These are phyloP conservation scores for Hyles euphorbiae DNA, from an alignment of 1,140 invertebrate species.

Conservation along the genomic window DNA sequence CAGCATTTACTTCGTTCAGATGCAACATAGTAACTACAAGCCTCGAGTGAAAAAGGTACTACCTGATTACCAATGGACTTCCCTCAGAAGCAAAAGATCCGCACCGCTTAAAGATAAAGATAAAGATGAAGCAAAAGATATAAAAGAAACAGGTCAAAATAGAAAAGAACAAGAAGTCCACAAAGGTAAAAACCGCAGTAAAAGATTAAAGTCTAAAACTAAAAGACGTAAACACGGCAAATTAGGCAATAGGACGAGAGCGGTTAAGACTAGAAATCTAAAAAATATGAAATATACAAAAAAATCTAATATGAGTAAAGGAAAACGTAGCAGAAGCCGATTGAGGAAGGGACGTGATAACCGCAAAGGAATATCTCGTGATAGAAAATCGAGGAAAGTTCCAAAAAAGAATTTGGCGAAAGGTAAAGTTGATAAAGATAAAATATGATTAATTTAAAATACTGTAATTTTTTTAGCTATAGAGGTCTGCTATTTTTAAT, in stretches of 20 bases:
- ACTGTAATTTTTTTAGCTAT: too few relatives aligned
- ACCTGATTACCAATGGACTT: slow-evolving; percentile 25
- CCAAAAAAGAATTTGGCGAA: too few relatives aligned
- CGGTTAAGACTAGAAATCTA: too few relatives aligned
- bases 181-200: not conserved
- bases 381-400: too few relatives aligned
- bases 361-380: too few relatives aligned
- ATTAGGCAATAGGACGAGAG: not conserved
- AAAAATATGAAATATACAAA: too few relatives aligned
- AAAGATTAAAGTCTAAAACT: slow-evolving; percentile 11
- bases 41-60: slow-evolving; percentile 23
- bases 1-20: slow-evolving; percentile 30
- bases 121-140: slow-evolving; percentile 10
- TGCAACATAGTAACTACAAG: slow-evolving; percentile 23
- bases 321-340: too few relatives aligned
- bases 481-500: too few relatives aligned
- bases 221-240: slow-evolving; percentile 3
- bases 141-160: slow-evolving; percentile 6
- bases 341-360: too few relatives aligned
- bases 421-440: too few relatives aligned
- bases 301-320: too few relatives aligned
- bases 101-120: slow-evolving; percentile 5
- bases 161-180: slow-evolving; percentile 3
- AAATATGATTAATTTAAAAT: too few relatives aligned
- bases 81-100: slow-evolving; percentile 21